Conservation (phyloP, 2,888 invertebrate genomes). For the Noctua fimbriata region DNA sequence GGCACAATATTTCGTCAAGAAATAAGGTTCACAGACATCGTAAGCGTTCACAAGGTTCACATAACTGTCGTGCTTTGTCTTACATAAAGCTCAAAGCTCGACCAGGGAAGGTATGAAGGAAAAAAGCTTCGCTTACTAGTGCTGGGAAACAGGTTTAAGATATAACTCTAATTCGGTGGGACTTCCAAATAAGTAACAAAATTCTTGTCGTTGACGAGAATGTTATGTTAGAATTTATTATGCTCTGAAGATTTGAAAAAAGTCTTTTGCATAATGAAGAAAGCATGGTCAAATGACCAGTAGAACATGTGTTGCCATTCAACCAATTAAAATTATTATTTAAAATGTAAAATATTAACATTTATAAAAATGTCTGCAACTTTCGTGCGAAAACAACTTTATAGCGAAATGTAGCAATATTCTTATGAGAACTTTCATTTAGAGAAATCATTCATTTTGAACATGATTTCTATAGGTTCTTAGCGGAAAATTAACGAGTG, state of each 20-base stretch:
- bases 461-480: not conserved
- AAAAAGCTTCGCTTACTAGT: slow-evolving; percentile 34
- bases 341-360: slow-evolving; percentile 5
- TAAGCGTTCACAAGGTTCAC: slow-evolving; percentile 35
- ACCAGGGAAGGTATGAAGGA: slow-evolving; percentile 26
- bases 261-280: not conserved
- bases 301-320: not conserved
- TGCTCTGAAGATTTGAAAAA: not conserved
- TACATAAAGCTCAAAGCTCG: slow-evolving; percentile 38
- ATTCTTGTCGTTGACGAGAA: not conserved
- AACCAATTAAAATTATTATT: slow-evolving; percentile 4
- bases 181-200: not conserved
- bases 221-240: not conserved
- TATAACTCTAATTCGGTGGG: not conserved
- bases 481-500: slow-evolving; percentile 7
- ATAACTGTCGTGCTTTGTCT: slow-evolving; percentile 48
- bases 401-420: slow-evolving; percentile 10
- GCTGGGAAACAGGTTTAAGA: slow-evolving; percentile 33
- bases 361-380: not conserved
- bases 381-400: slow-evolving; percentile 29
- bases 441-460: slow-evolving; percentile 33
- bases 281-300: not conserved
- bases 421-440: slow-evolving; percentile 46
- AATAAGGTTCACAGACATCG: slow-evolving; percentile 15
- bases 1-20: slow-evolving; percentile 2